phyloP scores from a whole-genome alignment of 2,113 vertebrate species.

The Corvus cornix region DNA sequence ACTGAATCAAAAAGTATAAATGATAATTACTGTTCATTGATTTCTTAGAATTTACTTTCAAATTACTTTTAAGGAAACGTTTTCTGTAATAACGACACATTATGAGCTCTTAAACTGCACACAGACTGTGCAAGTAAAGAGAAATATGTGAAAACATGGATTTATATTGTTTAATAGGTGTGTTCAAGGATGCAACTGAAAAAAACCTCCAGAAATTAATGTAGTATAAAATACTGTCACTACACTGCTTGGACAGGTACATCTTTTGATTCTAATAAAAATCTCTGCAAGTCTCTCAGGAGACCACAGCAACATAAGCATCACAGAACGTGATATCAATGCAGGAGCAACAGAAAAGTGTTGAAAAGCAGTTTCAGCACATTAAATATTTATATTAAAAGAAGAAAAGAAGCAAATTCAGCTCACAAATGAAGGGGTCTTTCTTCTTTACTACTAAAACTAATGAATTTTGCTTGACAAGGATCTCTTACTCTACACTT shows the following conservation, averaged over 20 bases:
- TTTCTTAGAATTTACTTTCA: not conserved
- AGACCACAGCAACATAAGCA: not conserved
- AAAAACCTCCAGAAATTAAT: accelerated
- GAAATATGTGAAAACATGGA: not conserved
- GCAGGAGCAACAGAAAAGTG: not conserved
- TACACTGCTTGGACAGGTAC: not conserved
- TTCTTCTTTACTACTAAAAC: not conserved
- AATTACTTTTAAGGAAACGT: not conserved
- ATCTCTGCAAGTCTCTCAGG: not conserved
- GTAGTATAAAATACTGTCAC: not conserved
- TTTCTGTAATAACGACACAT: not conserved
- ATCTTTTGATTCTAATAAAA: not conserved
- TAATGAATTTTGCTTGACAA: not conserved
- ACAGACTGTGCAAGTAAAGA: not conserved
- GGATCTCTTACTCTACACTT: not conserved
- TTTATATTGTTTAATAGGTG: not conserved
- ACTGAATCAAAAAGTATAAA: not conserved
- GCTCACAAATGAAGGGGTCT: not conserved
- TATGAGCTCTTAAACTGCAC: not conserved
- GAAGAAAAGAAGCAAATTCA: not conserved
- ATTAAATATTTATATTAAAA: not conserved
- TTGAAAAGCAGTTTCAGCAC: not conserved
- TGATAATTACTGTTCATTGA: not conserved
- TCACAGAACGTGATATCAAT: not conserved
- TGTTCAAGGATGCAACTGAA: not conserved